phyloP scores from a whole-genome alignment of 2,888 invertebrate genomes.

The Blera fallax region DNA sequence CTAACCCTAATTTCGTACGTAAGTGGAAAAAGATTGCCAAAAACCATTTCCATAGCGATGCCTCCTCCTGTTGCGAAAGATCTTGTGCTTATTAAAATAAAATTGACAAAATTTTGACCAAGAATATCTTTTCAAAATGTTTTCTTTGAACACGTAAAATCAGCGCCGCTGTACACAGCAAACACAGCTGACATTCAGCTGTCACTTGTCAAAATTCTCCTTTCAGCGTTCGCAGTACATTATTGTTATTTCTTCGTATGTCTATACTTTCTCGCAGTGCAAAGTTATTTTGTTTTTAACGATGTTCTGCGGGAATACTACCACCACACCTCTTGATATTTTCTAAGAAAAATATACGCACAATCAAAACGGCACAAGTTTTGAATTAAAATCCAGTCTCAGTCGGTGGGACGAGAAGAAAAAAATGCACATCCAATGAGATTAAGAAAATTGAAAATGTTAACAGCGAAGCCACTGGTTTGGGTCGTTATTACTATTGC shows the following conservation, averaged over 20 bases:
- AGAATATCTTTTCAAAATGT: too few species aligned
- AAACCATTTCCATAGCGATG: too few species aligned
- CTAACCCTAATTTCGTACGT: too few species aligned
- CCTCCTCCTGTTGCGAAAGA: too few species aligned
- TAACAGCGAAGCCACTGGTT: slow-evolving; percentile 77
- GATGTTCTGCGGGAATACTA: slow-evolving; percentile 27
- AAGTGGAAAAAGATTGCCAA: too few species aligned
- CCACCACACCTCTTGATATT: slow-evolving; percentile 32
- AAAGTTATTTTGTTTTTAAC: slow-evolving; percentile 42
- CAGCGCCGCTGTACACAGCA: not conserved
- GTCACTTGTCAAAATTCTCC: not conserved
- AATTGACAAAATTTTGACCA: too few species aligned
- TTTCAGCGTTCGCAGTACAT: not conserved
- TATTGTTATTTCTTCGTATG: slow-evolving; percentile 52
- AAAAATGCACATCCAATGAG: slow-evolving; percentile 72
- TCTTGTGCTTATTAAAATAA: too few species aligned
- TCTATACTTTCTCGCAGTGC: not conserved
- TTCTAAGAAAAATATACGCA: slow-evolving; percentile 35
- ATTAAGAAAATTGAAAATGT: slow-evolving; percentile 78
- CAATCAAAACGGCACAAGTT: slow-evolving; percentile 11
- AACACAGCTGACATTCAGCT: not conserved
- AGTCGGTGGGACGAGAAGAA: not conserved
- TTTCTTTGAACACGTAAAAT: not conserved
- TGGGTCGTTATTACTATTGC: slow-evolving; percentile 77
- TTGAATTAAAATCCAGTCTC: not conserved